Evolutionary conservation across 2,797 vertebrate species (phyloP), one percentile per base, ranked within the genome.

Genomic region (Glossophaga mutica): DNA sequence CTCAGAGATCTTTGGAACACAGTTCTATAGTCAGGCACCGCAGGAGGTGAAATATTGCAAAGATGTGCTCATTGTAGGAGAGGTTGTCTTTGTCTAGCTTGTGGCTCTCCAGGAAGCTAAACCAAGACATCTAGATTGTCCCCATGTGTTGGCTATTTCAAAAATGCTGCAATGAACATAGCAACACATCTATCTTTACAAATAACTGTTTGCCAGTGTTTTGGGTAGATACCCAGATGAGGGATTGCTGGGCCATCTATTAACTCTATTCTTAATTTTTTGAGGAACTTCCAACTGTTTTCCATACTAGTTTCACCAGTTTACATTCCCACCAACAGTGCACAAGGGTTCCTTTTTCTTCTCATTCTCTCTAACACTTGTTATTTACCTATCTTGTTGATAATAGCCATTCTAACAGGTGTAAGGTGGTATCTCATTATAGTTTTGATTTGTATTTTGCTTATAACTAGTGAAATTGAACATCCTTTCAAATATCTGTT

Each of bases 21-120:
- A 99, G 57, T 99, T 97, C 99, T 99, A 92, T 99, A 99, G 97
- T 99, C 99, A 8, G 99, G 99, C 96, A 99, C 99, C 98, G 99
- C 98, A 67, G 99, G 94, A 99, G 98, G 90, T 99, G 99, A 0
- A 99, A 99, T 93, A 99, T 99, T 99, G 99, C 99, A 0, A 99
- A 99, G 98, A 99, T 99, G 98, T 57, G 55, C 6, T 99, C 99
- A 18, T 99, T 99, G 98, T 99, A 99, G 0, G 99, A 99, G 68
- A 99, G 98, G 97, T 99, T 99, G 98, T 99, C 99, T 97, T 99
- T 99, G 94, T 99, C 99, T 97, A 99, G 98, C 95, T 99, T 99
- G 98, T 99, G 99, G 97, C 99, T 99, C 98, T 57, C 99, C 96
- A 99, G 98, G 98, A 99, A 99, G 98, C 97, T 98, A 98, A 99